phyloP scores from a whole-genome alignment of 2,113 vertebrate species.

The Coturnix japonica region DNA sequence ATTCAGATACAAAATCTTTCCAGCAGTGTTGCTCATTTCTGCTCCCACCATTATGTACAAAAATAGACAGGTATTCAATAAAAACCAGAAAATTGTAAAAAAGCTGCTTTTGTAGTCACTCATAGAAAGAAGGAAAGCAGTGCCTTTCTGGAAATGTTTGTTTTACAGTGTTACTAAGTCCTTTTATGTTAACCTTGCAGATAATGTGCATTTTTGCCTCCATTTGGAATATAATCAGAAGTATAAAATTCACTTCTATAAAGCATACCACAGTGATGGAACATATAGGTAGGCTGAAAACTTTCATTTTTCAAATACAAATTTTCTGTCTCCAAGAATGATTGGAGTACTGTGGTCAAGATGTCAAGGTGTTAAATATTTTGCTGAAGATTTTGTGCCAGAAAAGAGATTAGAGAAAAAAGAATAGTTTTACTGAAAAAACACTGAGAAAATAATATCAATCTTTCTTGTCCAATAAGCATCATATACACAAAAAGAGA shows the following conservation, averaged over 20 bases:
- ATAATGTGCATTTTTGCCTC: not conserved
- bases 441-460: constrained; percentile 16
- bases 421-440: not conserved
- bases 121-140: not conserved
- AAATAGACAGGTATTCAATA: not conserved
- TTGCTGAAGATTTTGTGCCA: not conserved
- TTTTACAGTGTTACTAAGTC: not conserved
- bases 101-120: not conserved
- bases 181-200: not conserved
- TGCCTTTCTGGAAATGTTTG: not conserved
- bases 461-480: not conserved
- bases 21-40: not conserved
- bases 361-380: not conserved
- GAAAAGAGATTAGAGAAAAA: not conserved
- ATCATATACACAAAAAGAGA: not conserved
- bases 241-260: not conserved
- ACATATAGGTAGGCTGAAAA: not conserved
- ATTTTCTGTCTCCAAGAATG: not conserved
- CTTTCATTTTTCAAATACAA: not conserved
- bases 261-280: not conserved
- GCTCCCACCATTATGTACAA: not conserved
- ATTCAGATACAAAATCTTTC: not conserved
- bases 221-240: not conserved
- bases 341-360: not conserved
- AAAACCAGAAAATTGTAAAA: not conserved